Evolutionary conservation across 2,888 invertebrate species (phyloP), one percentile per base, ranked within the genome.

Genomic region (Nomada goodeniana): DNA sequence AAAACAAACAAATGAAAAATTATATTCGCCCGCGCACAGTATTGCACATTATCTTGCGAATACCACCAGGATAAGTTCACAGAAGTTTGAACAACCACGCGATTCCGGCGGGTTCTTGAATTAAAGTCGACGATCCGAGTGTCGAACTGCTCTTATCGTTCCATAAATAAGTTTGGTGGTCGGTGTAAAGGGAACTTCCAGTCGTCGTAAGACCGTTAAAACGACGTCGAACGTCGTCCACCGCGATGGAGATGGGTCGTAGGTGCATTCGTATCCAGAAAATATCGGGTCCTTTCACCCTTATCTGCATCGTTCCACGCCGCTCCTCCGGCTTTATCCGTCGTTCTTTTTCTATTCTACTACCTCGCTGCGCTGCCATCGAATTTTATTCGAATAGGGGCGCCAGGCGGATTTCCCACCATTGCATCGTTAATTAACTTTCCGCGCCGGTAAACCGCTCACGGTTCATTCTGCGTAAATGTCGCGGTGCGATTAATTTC

Each of bases 401-500:
- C 9, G 20, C 26, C 42, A 23, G 47, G 2, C 10, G 4, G 23
- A 20, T 26, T 53, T 50, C 10, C 53, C 9, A 47, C 47, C 53
- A 36, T 36, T 0, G 36, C 44, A 20, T 18, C 69, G 64, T 73
- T 73, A 72, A 81, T 74, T 70, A 75, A 64, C 55, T 71, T 71
- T 71, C 67, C 63, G 53, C 55, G 42, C 60, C 18, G 64, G 7
- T 55, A 59, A 64, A 65, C 57, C 63, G 53, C 15, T 60, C 18
- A 23, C 52, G 36, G 69, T 73, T 73, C 53, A 52, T 69, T 50
- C 42, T 69, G 69, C 79, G 72, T 64, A 78, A 80, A 80, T 72
- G 80, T 71, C 67, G 61, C 77, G 72, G 72, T 72, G 67, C 73
- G 79, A 81, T 81, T 81, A 73, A 73, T 81, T 73, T 69, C 47